phyloP scores from a whole-genome alignment of 2,113 vertebrate species.

The Heterotilapia buettikoferi region DNA sequence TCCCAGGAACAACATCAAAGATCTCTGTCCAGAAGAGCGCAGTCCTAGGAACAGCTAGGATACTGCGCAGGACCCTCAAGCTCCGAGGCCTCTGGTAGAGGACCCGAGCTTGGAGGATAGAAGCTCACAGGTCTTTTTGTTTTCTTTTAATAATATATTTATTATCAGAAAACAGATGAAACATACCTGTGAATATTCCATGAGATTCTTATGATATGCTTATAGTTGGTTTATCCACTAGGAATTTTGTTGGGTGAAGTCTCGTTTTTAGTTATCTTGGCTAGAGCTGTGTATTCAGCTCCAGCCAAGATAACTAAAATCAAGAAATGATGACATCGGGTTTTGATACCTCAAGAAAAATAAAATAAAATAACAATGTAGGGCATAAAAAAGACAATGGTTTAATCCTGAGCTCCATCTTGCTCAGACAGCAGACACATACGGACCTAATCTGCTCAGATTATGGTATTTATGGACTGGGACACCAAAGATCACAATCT shows the following conservation, averaged over 20 bases:
- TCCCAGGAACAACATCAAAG: rapidly evolving
- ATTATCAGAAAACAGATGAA: neutral
- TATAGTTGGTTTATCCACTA: neutral
- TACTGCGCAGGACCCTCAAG: neutral
- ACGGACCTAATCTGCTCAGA: neutral
- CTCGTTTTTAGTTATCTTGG: neutral
- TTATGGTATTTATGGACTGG: neutral
- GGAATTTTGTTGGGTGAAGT: rapidly evolving
- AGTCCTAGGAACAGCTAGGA: rapidly evolving
- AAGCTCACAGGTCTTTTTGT: rapidly evolving
- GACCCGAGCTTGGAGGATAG: rapidly evolving
- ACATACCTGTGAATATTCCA: neutral
- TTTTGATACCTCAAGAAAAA: rapidly evolving
- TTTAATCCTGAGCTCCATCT: neutral
- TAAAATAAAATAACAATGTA: neutral
- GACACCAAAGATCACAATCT: neutral
- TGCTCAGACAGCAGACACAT: neutral
- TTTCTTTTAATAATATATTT: neutral
- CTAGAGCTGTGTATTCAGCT: neutral
- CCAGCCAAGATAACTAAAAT: neutral
- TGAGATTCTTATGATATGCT: neutral
- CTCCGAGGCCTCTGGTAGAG: neutral
- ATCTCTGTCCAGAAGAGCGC: neutral
- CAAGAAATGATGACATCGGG: rapidly evolving
- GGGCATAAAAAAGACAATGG: neutral